phyloP scores from a whole-genome alignment of 30 jellyfish, hydroid and myxozoan genomes.

The Haliclystus octoradiatus region DNA sequence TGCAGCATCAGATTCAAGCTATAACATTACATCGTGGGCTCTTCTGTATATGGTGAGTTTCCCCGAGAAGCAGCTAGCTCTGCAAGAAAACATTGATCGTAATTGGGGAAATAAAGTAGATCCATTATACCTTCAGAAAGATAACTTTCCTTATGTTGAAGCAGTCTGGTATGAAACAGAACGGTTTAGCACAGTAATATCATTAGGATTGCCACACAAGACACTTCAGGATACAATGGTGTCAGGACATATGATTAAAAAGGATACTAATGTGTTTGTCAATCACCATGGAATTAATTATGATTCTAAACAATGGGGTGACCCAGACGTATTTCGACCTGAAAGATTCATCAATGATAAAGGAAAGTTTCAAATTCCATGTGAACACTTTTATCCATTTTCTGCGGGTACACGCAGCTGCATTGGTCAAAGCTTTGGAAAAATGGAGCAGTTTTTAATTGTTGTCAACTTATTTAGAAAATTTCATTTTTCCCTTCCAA shows the following conservation, averaged over 20 bases:
- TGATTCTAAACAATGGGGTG: neutral
- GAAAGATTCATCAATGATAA: neutral
- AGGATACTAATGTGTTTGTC: neutral
- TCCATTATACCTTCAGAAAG: neutral
- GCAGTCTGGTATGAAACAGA: neutral
- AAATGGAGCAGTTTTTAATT: neutral
- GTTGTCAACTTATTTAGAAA: neutral
- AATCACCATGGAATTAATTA: neutral
- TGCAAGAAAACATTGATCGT: neutral
- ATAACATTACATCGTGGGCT: neutral
- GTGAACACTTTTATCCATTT: neutral
- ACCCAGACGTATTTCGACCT: neutral
- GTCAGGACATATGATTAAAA: neutral
- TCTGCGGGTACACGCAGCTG: neutral
- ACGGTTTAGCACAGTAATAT: neutral
- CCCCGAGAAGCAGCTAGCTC: neutral
- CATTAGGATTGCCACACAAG: neutral
- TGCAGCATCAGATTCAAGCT: neutral
- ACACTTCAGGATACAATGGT: neutral
- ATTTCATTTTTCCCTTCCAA: neutral
- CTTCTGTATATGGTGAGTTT: neutral
- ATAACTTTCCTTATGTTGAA: neutral
- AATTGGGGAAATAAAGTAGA: neutral
- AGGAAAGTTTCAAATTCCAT: neutral
- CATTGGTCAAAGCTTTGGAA: neutral